A percentile compares a stretch with the other conserved stretches of the same genome.
Evolutionary conservation across 2,888 invertebrate species (phyloP).

Genomic region (Leistus spinibarbis): DNA sequence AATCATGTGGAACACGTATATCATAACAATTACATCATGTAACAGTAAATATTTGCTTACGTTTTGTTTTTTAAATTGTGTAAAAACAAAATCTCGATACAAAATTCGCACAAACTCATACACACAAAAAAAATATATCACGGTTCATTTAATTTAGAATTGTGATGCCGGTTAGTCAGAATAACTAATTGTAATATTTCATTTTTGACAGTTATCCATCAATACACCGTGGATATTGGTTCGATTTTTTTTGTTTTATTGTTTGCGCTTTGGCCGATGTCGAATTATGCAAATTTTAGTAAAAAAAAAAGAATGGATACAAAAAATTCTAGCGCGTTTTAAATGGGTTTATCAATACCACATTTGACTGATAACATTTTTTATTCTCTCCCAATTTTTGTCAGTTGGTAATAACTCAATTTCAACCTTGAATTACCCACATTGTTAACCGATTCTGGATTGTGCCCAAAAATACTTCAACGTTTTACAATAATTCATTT

Average conservation of each 20-base stretch:
- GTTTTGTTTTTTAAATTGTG: conserved; percentile 28
- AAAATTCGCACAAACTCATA: background rate
- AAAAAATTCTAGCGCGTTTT: background rate
- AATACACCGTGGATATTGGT: conserved; percentile 14
- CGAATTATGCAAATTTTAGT: conserved; percentile 24
- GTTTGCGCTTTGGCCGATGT: conserved; percentile 13
- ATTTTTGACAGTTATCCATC: conserved; percentile 35
- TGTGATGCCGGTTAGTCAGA: conserved; percentile 17
- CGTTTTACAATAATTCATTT: too few species aligned
- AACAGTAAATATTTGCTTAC: conserved; percentile 6
- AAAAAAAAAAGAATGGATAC: background rate
- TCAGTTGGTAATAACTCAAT: background rate
- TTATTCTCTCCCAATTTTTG: background rate
- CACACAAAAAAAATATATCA: background rate
- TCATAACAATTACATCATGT: background rate
- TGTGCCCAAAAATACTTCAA: too few species aligned
- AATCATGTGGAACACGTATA: too few species aligned
- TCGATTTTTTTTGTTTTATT: conserved; percentile 19
- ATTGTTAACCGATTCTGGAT: too few species aligned
- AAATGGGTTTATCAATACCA: background rate
- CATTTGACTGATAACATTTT: background rate
- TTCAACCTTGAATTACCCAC: too few species aligned
- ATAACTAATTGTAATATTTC: conserved; percentile 38
- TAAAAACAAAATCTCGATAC: conserved; percentile 22
- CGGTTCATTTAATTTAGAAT: conserved; percentile 29